Percentiles rank a stretch among this genome's conserved stretches.
Conservation (phyloP, 2,888 invertebrate species). For the Galerucella pusilla region DNA sequence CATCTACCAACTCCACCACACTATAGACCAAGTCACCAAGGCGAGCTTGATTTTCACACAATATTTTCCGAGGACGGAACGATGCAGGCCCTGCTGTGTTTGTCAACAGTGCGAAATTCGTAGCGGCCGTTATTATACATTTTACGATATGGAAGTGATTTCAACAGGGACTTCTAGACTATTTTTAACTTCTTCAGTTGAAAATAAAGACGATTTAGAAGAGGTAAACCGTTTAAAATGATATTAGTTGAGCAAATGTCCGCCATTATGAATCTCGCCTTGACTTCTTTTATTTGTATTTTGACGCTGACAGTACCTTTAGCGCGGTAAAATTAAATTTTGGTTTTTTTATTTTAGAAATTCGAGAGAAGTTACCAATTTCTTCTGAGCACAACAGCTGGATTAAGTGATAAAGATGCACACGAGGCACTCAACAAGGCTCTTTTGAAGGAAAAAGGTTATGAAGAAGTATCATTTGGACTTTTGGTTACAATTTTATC, state of each 20-base stretch:
- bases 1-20: constrained; percentile 42
- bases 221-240: constrained; percentile 78
- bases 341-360: constrained; percentile 75
- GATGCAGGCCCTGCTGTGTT: constrained; percentile 73
- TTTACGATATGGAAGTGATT: constrained; percentile 58
- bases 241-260: constrained; percentile 63
- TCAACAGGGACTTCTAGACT: constrained; percentile 73
- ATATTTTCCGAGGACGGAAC: constrained; percentile 68
- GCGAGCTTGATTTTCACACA: constrained; percentile 66
- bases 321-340: constrained; percentile 58
- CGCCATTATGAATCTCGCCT: constrained; percentile 68
- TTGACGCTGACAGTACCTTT: constrained; percentile 58
- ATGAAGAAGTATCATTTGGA: constrained; percentile 94
- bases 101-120: constrained; percentile 70
- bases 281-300: constrained; percentile 61
- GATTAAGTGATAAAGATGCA: constrained; percentile 92
- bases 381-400: constrained; percentile 81
- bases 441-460: constrained; percentile 87
- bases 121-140: constrained; percentile 63
- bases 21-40: constrained; percentile 51
- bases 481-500: constrained; percentile 89
- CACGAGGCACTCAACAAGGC: constrained; percentile 92
- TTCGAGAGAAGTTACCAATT: constrained; percentile 86
- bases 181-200: constrained; percentile 84
- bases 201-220: constrained; percentile 90